Evolutionary conservation across 2,113 vertebrate genomes (phyloP).

Genomic region (Orientallactaga bullata): DNA sequence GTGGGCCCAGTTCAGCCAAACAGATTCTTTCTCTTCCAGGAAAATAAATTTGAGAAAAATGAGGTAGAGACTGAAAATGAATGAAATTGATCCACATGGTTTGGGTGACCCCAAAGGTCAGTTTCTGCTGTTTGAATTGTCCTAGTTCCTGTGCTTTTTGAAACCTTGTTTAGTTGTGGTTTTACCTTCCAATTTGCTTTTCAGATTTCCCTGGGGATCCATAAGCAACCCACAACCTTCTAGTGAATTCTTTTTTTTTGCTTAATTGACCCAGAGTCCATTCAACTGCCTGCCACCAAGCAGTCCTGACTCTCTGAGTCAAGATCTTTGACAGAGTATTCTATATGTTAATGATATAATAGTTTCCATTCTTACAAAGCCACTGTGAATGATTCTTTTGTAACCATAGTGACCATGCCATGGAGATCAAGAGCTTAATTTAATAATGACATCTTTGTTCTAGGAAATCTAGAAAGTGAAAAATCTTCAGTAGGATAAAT

Average conservation of each 20-base stretch:
- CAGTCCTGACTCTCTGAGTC: not conserved
- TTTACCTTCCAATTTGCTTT: no score
- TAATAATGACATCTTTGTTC: constrained; percentile 68
- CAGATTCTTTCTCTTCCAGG: constrained; percentile 32
- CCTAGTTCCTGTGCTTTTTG: not conserved
- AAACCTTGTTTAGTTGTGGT: not conserved
- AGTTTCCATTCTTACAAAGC: constrained; percentile 55
- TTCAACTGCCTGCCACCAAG: constrained; percentile 39
- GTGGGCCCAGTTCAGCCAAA: not conserved
- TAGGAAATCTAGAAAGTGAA: constrained; percentile 52
- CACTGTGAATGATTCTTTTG: constrained; percentile 49
- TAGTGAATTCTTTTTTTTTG: constrained; percentile 22
- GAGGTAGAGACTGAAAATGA: constrained; percentile 43
- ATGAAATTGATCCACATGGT: not conserved
- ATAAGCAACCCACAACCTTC: not conserved
- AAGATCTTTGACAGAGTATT: constrained; percentile 9
- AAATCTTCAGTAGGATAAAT: constrained; percentile 53
- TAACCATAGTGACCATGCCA: constrained; percentile 31
- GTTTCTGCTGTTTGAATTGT: constrained; percentile 29
- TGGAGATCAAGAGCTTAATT: constrained; percentile 45
- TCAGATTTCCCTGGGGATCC: constrained; percentile 7
- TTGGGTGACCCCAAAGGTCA: not conserved
- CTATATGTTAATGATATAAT: constrained; percentile 15
- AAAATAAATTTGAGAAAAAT: constrained; percentile 51
- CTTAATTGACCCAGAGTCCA: constrained; percentile 15